Conservation (phyloP, 2,797 vertebrate genomes). For the Cyclopterus lumpus region DNA sequence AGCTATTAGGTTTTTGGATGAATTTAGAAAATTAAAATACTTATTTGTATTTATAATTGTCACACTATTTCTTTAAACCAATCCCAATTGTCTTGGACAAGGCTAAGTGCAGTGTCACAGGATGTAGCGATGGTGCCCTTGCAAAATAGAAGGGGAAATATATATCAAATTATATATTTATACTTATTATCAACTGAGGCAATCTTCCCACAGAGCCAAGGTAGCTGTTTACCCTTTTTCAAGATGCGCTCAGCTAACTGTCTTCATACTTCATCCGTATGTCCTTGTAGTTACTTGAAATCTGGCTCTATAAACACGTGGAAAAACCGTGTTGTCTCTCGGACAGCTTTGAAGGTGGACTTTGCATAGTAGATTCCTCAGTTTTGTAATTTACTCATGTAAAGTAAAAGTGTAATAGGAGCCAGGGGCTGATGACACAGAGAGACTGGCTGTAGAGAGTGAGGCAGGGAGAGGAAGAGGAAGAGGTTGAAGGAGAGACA, state of each 20-base stretch:
- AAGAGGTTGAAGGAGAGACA: conserved; percentile 68
- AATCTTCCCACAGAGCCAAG: background rate
- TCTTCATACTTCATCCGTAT: background rate
- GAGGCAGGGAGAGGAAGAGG: conserved; percentile 58
- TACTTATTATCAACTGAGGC: background rate
- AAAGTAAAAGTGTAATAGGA: conserved; percentile 40
- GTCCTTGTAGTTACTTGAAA: background rate
- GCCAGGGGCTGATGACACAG: conserved; percentile 46
- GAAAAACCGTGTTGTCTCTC: background rate
- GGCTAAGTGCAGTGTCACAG: background rate
- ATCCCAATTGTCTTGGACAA: background rate
- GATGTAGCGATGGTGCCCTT: background rate
- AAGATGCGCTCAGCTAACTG: background rate
- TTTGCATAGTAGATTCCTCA: conserved; percentile 18
- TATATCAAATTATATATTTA: too few species aligned
- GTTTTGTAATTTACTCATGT: conserved; percentile 32
- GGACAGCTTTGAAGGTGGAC: background rate
- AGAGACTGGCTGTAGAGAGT: conserved; percentile 49
- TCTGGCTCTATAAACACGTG: background rate
- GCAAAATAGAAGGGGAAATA: background rate
- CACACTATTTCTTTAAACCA: background rate
- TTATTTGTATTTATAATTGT: background rate
- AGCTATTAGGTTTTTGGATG: background rate
- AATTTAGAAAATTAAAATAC: background rate
- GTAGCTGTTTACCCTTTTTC: background rate